A percentile compares a stretch with the other conserved stretches of the same genome.
Conservation (phyloP, 2,797 vertebrate genomes). For the Synanceia verrucosa region DNA sequence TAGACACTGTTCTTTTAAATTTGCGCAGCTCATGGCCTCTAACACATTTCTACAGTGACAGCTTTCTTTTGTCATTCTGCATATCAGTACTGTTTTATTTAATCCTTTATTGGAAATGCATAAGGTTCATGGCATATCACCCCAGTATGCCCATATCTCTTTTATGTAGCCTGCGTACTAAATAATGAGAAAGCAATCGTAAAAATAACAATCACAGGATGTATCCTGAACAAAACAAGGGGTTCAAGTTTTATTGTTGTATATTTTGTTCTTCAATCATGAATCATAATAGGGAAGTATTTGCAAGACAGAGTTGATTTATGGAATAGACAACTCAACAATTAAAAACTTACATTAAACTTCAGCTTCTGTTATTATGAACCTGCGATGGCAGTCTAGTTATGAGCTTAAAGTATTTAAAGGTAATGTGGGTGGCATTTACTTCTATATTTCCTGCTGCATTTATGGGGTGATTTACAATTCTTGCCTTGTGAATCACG, state of each 20-base stretch:
- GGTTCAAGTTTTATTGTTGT: neutral
- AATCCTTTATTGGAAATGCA: neutral
- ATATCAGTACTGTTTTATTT: neutral
- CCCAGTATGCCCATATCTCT: neutral
- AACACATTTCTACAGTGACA: neutral
- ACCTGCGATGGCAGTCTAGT: neutral
- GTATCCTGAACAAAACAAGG: neutral
- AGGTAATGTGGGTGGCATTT: constrained; percentile 4
- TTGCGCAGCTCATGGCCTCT: neutral
- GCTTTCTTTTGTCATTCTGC: neutral
- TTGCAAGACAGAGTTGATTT: neutral
- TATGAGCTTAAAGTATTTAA: neutral
- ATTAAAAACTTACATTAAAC: neutral
- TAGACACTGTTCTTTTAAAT: no score
- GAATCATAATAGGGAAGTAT: neutral
- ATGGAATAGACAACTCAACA: neutral
- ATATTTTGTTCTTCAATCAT: neutral
- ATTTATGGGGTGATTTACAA: constrained; percentile 16
- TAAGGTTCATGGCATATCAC: neutral
- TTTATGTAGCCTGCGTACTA: neutral
- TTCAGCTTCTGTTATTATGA: neutral
- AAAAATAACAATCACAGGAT: neutral
- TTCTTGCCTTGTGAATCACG: constrained; percentile 14
- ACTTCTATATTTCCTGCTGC: neutral
- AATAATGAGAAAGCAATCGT: neutral